These are phyloP conservation scores for Metallyticus violacea DNA, from an alignment of 2,888 invertebrate genomes.

Conservation along the genomic window DNA sequence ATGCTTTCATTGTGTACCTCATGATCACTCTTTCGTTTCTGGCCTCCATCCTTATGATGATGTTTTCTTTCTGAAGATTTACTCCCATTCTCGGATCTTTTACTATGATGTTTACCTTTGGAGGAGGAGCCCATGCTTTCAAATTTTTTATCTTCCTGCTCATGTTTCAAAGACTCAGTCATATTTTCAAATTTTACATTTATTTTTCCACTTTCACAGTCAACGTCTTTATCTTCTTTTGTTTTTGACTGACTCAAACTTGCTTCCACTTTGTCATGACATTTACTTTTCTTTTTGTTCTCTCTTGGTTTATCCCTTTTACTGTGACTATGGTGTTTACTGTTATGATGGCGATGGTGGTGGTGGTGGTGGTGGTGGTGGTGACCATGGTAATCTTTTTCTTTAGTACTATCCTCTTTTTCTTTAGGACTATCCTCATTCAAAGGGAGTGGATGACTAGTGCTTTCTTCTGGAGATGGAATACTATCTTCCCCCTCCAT, in stretches of 20 bases:
- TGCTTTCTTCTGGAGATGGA: not conserved
- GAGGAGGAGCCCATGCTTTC: not conserved
- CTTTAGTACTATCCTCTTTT: slow-evolving; percentile 25
- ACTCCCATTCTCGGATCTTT: not conserved
- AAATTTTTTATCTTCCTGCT: not conserved
- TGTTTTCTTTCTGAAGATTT: not conserved
- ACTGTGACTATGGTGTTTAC: not conserved
- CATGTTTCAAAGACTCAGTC: no score
- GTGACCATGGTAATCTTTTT: slow-evolving; percentile 1
- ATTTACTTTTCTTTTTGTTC: slow-evolving; percentile 21
- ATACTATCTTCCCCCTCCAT: not conserved
- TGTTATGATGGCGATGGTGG: not conserved
- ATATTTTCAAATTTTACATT: not conserved
- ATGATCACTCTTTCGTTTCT: not conserved
- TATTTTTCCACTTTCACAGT: not conserved
- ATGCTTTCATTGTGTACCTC: not conserved
- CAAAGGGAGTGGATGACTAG: not conserved
- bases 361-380: not conserved
- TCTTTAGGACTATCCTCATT: slow-evolving; percentile 25
- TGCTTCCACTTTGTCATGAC: not conserved
- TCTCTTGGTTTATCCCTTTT: slow-evolving; percentile 34
- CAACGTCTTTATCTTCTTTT: not conserved
- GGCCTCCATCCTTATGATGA: not conserved
- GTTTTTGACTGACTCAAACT: not conserved
- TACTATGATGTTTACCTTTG: not conserved